Evolutionary conservation across 2,888 invertebrate species (phyloP).

Genomic region (Graphium colonna): DNA sequence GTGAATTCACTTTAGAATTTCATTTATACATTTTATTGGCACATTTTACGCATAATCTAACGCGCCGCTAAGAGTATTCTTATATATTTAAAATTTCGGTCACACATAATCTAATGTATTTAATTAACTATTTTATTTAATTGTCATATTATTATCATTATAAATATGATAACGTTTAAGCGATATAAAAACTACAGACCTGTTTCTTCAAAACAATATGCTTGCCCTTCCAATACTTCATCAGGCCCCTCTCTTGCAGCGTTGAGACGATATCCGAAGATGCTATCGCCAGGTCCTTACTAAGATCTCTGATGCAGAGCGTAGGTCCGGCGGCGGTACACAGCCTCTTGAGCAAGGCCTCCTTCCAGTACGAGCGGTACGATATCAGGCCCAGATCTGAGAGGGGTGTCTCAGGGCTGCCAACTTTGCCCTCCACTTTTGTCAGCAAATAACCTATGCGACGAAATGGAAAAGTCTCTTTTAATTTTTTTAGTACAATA

Average conservation of each 20-base stretch:
- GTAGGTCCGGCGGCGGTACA: conserved; percentile 94
- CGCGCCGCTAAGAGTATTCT: no score
- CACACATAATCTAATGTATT: no score
- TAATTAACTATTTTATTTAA: no score
- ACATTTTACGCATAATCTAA: no score
- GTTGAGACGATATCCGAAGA: conserved; percentile 99
- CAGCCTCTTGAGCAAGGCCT: conserved; percentile 94
- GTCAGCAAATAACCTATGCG: conserved; percentile 96
- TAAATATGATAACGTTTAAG: no score
- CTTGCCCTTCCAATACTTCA: conserved; percentile 99
- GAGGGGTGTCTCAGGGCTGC: conserved; percentile 99
- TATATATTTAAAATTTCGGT: no score
- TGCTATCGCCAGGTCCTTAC: conserved; percentile 96
- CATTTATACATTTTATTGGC: no score
- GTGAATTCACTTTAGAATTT: no score
- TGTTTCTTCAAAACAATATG: conserved; percentile 97
- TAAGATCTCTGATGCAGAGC: conserved; percentile 93
- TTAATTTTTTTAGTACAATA: no score
- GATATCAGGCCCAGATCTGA: conserved; percentile 98
- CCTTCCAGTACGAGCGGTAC: conserved; percentile 99
- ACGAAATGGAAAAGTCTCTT: conserved; percentile 11
- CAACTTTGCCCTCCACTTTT: conserved; percentile 96
- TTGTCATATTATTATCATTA: no score
- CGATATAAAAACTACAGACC: no score
- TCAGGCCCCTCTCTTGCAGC: conserved; percentile 96